Percentiles rank a stretch among this genome's conserved stretches.
phyloP scores from a whole-genome alignment of 2,797 vertebrate species.

The Pachyuromys duprasi region DNA sequence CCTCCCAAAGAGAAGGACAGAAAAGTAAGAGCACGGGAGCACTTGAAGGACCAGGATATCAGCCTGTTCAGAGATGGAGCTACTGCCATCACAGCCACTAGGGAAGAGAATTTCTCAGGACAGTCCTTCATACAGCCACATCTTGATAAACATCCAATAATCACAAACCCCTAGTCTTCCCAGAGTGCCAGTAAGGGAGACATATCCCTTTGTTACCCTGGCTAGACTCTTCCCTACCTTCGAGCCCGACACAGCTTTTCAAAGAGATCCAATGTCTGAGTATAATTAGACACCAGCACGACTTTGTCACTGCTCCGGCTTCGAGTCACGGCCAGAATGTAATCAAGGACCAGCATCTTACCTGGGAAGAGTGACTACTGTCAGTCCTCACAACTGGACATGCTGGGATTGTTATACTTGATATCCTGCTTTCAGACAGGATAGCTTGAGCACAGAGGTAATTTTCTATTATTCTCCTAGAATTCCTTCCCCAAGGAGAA shows the following conservation, averaged over 20 bases:
- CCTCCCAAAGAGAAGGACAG: conserved; percentile 25
- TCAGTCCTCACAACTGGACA: background rate
- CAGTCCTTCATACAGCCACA: conserved; percentile 2
- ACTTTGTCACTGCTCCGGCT: conserved; percentile 95
- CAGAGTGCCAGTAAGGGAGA: background rate
- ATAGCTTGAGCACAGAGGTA: conserved; percentile 2
- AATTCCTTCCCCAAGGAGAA: background rate
- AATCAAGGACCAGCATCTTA: conserved; percentile 98
- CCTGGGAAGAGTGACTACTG: conserved; percentile 86
- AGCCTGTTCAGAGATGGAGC: background rate
- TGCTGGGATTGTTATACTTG: conserved; percentile 27
- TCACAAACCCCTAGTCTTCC: conserved; percentile 13
- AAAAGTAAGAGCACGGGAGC: background rate
- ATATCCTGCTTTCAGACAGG: conserved; percentile 14
- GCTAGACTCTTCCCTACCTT: conserved; percentile 87
- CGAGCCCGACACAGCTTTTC: conserved; percentile 96
- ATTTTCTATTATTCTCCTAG: background rate
- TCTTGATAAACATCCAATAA: background rate
- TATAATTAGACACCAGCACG: conserved; percentile 98
- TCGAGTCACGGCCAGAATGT: conserved; percentile 96
- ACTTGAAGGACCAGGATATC: background rate
- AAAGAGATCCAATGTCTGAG: conserved; percentile 97
- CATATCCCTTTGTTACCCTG: background rate
- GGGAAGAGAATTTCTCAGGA: background rate
- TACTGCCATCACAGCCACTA: background rate